These are phyloP conservation scores for Turritopsis rubra DNA, from an alignment of 30 jellyfish, hydroid and myxozoan genomes.

Conservation along the genomic window DNA sequence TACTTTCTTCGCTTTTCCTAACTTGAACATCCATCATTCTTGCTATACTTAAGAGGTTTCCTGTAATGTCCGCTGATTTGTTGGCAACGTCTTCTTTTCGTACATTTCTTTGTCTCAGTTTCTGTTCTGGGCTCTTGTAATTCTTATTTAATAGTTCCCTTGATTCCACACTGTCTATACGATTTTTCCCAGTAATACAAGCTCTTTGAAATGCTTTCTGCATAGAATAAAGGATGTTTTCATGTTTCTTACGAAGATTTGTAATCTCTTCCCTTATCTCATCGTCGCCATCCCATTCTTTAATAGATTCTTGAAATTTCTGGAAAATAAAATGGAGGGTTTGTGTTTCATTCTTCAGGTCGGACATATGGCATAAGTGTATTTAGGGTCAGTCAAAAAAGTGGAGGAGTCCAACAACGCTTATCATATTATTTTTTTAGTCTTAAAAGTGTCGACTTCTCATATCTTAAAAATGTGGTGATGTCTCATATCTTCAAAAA, in stretches of 20 bases:
- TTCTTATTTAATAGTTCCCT: slow-evolving; percentile 30
- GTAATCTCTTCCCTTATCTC: background rate
- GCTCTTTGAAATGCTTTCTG: slow-evolving; percentile 29
- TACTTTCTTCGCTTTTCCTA: slow-evolving; percentile 63
- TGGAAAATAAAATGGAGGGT: background rate
- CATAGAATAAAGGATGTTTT: background rate
- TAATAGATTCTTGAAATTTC: slow-evolving; percentile 16
- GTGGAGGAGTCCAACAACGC: no score
- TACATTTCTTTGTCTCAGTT: slow-evolving; percentile 36
- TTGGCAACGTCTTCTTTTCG: slow-evolving; percentile 45
- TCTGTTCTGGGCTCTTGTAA: background rate
- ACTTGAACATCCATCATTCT: slow-evolving; percentile 83
- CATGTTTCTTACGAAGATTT: background rate
- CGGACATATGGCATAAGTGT: no score
- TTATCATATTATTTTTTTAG: no score
- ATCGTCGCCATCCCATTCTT: slow-evolving; percentile 17
- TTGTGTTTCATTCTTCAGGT: no score
- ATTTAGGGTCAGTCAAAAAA: no score
- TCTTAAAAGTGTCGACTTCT: no score
- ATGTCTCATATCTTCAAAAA: no score
- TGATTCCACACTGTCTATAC: slow-evolving; percentile 21
- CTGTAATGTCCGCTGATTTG: slow-evolving; percentile 55
- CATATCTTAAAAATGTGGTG: no score
- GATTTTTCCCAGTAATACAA: slow-evolving; percentile 53
- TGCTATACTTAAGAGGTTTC: slow-evolving; percentile 57